Conservation (phyloP, 2,888 invertebrate genomes). For the Helleia helle region DNA sequence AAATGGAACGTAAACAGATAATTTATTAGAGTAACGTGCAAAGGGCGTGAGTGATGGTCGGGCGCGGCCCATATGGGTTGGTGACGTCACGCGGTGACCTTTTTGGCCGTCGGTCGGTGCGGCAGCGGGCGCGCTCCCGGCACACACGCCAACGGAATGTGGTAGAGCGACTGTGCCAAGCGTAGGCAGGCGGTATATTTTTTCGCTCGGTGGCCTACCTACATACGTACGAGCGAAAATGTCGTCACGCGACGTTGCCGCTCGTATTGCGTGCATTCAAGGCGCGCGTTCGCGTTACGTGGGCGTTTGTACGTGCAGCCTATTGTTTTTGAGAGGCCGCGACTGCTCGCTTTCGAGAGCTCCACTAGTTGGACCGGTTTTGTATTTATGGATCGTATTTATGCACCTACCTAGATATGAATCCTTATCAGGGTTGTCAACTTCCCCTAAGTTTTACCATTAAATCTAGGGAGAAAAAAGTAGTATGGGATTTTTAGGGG, state of each 20-base stretch:
- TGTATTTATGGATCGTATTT: constrained; percentile 69
- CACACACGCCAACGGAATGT: constrained; percentile 67
- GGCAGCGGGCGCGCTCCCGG: constrained; percentile 47
- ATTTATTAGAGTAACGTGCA: constrained; percentile 34
- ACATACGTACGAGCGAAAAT: constrained; percentile 73
- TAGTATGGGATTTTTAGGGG: no score
- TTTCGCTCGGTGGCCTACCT: constrained; percentile 65
- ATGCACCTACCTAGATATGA: constrained; percentile 68
- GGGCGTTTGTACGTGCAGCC: constrained; percentile 49
- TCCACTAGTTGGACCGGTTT: constrained; percentile 69
- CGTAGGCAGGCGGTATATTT: constrained; percentile 69
- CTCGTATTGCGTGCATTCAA: constrained; percentile 61
- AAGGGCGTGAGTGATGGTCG: constrained; percentile 44
- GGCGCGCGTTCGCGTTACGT: constrained; percentile 57
- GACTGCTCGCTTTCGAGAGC: constrained; percentile 67
- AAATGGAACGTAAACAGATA: constrained; percentile 33
- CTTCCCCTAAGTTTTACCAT: no score
- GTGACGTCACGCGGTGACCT: constrained; percentile 69
- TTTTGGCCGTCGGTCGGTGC: constrained; percentile 63
- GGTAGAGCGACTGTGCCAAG: constrained; percentile 67
- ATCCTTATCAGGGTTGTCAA: no score
- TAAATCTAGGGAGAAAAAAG: no score
- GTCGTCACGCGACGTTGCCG: constrained; percentile 76
- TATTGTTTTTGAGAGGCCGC: constrained; percentile 63
- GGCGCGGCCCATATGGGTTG: constrained; percentile 51